Conservation (phyloP, 2,797 vertebrate genomes). For the Ambastaia sidthimunki region DNA sequence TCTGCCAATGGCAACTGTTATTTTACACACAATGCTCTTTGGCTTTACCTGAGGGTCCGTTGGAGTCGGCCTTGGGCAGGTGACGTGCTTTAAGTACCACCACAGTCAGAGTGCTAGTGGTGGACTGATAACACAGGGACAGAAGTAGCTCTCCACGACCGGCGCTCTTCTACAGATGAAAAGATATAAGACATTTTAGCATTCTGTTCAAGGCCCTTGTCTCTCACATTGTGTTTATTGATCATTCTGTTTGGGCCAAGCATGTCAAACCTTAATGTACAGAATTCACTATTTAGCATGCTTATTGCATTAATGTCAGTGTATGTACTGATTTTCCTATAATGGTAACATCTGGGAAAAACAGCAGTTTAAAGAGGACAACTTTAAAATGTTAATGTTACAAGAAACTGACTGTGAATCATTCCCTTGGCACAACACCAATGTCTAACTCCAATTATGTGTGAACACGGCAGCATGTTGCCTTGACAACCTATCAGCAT, state of each 20-base stretch:
- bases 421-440: conserved; percentile 40
- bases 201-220: neutral
- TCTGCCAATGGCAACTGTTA: neutral
- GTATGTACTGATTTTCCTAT: neutral
- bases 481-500: conserved; percentile 52
- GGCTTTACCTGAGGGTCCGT: conserved; percentile 89
- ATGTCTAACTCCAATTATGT: conserved; percentile 42
- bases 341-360: neutral
- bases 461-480: conserved; percentile 44
- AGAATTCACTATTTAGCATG: neutral
- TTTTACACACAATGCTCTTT: neutral
- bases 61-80: conserved; percentile 90
- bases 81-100: conserved; percentile 98
- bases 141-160: conserved; percentile 93
- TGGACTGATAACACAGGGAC: conserved; percentile 97
- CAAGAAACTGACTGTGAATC: conserved; percentile 33
- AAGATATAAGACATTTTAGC: conserved; percentile 14
- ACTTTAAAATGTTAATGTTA: conserved; percentile 7
- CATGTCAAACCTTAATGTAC: neutral
- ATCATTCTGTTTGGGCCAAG: neutral
- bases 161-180: conserved; percentile 83
- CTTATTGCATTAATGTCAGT: neutral
- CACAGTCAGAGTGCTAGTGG: conserved; percentile 94
- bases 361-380: neutral
- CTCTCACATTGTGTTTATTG: neutral